Evolutionary conservation across 1,140 invertebrate species (phyloP).

Genomic region (Episyrphus balteatus): DNA sequence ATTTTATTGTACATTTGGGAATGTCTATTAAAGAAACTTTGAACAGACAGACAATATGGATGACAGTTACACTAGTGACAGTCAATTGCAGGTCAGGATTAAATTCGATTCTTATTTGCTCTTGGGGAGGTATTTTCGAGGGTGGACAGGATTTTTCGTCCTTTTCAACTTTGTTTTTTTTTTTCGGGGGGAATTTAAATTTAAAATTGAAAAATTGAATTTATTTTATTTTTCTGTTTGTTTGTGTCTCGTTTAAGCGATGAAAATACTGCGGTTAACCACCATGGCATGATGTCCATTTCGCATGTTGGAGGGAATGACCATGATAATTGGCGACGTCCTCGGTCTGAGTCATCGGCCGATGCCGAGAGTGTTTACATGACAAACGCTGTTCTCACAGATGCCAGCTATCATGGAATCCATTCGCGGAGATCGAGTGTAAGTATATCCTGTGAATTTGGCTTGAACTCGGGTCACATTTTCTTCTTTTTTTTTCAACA

Average conservation of each 20-base stretch:
- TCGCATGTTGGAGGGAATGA: slow-evolving; percentile 43
- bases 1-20: no score
- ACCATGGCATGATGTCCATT: slow-evolving; percentile 22
- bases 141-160: no score
- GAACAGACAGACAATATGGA: no score
- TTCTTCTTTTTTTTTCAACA: not conserved
- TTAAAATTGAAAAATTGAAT: not conserved
- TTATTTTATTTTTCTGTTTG: not conserved
- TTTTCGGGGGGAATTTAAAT: no score
- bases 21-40: no score
- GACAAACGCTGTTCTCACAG: slow-evolving; percentile 43
- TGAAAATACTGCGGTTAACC: slow-evolving; percentile 39
- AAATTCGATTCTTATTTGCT: no score
- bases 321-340: slow-evolving; percentile 42
- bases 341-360: slow-evolving; percentile 61
- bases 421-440: slow-evolving; percentile 35
- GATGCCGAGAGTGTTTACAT: slow-evolving; percentile 63
- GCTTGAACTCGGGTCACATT: no score
- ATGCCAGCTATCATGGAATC: slow-evolving; percentile 35
- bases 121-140: no score
- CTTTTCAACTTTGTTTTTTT: no score
- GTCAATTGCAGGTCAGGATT: no score
- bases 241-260: slow-evolving; percentile 37
- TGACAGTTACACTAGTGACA: no score
- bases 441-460: slow-evolving; percentile 10